Base-by-base conservation (phyloP, 2,888 invertebrate genomes). In the Balanococcus diminutus region DNA sequence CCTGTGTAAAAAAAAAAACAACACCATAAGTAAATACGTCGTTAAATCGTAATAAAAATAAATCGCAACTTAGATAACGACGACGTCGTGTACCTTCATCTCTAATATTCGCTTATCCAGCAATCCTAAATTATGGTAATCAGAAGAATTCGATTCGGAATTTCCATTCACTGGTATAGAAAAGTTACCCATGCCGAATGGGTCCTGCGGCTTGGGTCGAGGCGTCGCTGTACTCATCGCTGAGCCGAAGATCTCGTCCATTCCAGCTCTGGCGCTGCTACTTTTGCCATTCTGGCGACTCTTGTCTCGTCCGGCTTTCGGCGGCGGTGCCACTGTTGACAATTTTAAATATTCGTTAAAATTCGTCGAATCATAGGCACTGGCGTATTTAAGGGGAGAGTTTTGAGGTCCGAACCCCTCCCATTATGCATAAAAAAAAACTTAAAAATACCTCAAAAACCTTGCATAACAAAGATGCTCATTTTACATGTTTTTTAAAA, bases 111-210 rank as follows among this genome's bases (percentile, higher is more conserved):
- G 93, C 90, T 95, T 95, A 90, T 96, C 96, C 90, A 95, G 90
- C 88, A 94, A 92, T 83, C 95, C 95, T 89, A 95, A 94, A 90
- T 93, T 94, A 89, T 93, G 93, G 87, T 93, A 91, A 88, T 93
- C 93, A 88, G 92, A 91, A 31, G 19, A 2, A 56, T 67, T 51
- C 31, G 61, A 22, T 14, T 92, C 91, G 84, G 91, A 91, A 56
- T 91, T 90, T 3, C 88, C 88, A 42, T 87, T 87, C 36, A 91
- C 90, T 81, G 85, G 86, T 82, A 88, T 87, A 36, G 87, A 88
- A 88, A 95, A 95, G 89, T 95, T 95, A 72, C 94, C 94, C 92
- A 96, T 96, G 88, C 96, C 96, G 89, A 96, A 96, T 0, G 96
- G 96, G 90, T 96, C 96, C 1, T 87, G 87, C 0, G 87, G 86